Percentiles rank a stretch among this genome's conserved stretches.
These are phyloP conservation scores for Chymomyza caudatula DNA, from an alignment of 2,888 invertebrate species.

Conservation along the genomic window DNA sequence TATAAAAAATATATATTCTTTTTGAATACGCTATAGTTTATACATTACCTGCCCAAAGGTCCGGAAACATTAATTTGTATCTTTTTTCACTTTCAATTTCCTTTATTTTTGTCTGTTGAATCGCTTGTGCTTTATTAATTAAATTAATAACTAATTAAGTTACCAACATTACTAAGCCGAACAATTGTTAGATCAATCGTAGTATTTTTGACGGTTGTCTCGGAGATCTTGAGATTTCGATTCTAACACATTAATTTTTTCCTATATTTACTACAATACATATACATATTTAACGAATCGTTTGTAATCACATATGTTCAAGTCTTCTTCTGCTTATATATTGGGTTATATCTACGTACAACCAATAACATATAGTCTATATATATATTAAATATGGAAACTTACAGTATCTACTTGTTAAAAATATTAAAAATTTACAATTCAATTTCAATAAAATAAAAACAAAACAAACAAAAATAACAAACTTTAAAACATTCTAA, in stretches of 20 bases:
- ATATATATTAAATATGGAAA: neutral
- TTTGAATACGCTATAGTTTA: no score
- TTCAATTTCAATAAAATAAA: neutral
- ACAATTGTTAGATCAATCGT: neutral
- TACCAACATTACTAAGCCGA: neutral
- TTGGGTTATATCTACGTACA: no score
- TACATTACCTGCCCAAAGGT: no score
- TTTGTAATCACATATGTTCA: neutral
- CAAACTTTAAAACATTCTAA: no score
- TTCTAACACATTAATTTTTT: neutral
- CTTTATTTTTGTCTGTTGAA: no score
- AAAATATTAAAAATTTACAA: conserved; percentile 2
- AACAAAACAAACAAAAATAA: conserved; percentile 6
- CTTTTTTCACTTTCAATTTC: no score
- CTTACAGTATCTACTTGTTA: neutral
- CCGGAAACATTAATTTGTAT: no score
- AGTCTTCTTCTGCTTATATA: neutral
- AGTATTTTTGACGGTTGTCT: neutral
- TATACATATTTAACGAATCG: neutral
- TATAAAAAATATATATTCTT: no score
- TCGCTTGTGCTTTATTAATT: neutral
- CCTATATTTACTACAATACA: neutral
- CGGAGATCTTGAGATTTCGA: neutral
- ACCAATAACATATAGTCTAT: no score
- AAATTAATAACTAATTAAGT: no score